Conservation (phyloP, 92 coral and sea anemone species). For the Actinostola sp. region DNA sequence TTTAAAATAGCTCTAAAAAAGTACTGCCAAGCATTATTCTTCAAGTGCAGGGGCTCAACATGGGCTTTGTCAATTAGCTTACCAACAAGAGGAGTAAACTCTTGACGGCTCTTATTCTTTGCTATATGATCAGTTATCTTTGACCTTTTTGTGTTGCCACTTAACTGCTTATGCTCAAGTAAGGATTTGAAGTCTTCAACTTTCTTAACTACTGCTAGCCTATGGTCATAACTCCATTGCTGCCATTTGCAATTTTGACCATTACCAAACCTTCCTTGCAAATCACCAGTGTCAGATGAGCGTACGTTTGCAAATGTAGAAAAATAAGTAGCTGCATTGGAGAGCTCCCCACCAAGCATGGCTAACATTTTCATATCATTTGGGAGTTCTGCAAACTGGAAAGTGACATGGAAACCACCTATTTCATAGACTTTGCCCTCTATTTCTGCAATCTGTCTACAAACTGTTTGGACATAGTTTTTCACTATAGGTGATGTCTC, state of each 20-base stretch:
- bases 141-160: constrained; percentile 27
- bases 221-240: constrained; percentile 53
- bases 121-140: constrained; percentile 31
- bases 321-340: no score
- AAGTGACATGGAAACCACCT: constrained; percentile 52
- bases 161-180: constrained; percentile 15
- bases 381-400: no score
- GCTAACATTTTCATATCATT: no score
- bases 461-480: constrained; percentile 58
- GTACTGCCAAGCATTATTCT: no score
- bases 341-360: no score
- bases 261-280: constrained; percentile 51
- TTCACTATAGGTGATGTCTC: constrained; percentile 58
- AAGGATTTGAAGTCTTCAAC: constrained; percentile 43
- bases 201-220: constrained; percentile 22
- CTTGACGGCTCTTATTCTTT: constrained; percentile 29
- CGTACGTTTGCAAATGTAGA: constrained; percentile 64
- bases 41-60: no score
- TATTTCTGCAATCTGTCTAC: constrained; percentile 57
- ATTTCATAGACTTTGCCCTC: constrained; percentile 59
- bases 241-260: constrained; percentile 43
- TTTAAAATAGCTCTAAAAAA: constrained; percentile 52
- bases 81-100: constrained; percentile 40
- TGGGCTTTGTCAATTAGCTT: no score
- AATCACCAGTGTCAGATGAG: constrained; percentile 41